Evolutionary conservation across 2,888 invertebrate genomes (phyloP).

Genomic region (Brachylomia viminalis): DNA sequence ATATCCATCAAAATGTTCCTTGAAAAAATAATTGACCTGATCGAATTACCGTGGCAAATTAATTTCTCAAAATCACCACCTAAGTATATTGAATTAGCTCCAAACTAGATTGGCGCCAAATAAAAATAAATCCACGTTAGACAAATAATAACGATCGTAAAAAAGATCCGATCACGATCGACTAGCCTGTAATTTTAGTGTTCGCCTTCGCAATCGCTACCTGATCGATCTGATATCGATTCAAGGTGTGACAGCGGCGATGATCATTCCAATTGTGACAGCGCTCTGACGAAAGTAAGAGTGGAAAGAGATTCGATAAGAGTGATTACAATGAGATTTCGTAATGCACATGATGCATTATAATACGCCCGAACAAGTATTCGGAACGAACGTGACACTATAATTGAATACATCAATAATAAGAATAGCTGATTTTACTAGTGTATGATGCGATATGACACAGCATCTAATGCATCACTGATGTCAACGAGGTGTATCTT

Average conservation of each 20-base stretch:
- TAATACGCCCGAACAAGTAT: constrained; percentile 74
- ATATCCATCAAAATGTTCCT: constrained; percentile 29
- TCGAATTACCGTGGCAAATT: constrained; percentile 28
- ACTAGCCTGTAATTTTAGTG: constrained; percentile 65
- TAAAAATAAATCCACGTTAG: constrained; percentile 64
- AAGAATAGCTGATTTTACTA: constrained; percentile 57
- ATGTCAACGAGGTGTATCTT: constrained; percentile 48
- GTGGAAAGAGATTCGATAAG: constrained; percentile 78
- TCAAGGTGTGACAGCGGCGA: constrained; percentile 79
- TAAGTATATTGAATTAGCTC: constrained; percentile 42
- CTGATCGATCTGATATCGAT: constrained; percentile 79
- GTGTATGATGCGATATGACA: constrained; percentile 42
- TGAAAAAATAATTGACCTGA: constrained; percentile 34
- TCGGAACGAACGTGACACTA: constrained; percentile 80
- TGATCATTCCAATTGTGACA: constrained; percentile 78
- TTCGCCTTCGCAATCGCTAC: constrained; percentile 73
- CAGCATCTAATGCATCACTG: constrained; percentile 47
- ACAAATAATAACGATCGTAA: constrained; percentile 70
- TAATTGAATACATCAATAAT: constrained; percentile 77
- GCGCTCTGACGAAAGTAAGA: constrained; percentile 81
- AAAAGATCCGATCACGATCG: constrained; percentile 71
- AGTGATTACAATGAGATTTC: constrained; percentile 79
- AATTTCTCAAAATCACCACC: constrained; percentile 52
- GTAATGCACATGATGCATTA: constrained; percentile 77
- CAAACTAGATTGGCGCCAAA: constrained; percentile 45